These are phyloP conservation scores for Gymnocephalus cernua DNA, from an alignment of 2,113 vertebrate genomes.

Conservation along the genomic window DNA sequence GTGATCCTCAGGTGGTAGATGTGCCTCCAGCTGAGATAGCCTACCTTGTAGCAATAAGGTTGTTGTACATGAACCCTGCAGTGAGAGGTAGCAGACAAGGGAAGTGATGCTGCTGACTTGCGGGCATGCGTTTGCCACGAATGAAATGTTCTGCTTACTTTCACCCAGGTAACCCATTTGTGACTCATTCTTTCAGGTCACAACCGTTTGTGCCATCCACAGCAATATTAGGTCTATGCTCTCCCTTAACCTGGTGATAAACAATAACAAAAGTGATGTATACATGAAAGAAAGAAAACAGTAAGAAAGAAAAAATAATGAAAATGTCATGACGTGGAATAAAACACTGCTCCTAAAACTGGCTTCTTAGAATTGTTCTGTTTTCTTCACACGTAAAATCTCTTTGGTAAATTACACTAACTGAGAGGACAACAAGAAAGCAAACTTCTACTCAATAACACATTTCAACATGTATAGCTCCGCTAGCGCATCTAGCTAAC, in stretches of 20 bases:
- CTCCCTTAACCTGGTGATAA: constrained; percentile 56
- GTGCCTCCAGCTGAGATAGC: constrained; percentile 62
- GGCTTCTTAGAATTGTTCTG: background rate
- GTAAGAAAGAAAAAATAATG: background rate
- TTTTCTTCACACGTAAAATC: background rate
- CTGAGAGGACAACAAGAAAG: background rate
- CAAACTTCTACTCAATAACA: background rate
- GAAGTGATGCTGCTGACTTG: constrained; percentile 73
- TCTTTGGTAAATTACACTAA: background rate
- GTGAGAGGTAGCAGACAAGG: constrained; percentile 56
- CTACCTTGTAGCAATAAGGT: constrained; percentile 26
- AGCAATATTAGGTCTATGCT: constrained; percentile 18
- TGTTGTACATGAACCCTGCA: constrained; percentile 80
- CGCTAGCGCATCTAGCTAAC: constrained; percentile 37
- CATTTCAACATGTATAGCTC: constrained; percentile 25
- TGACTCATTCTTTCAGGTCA: constrained; percentile 87
- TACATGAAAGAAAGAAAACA: constrained; percentile 12
- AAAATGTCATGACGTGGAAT: background rate
- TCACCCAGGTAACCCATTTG: constrained; percentile 84
- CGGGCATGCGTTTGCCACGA: constrained; percentile 83
- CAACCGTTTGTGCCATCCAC: constrained; percentile 46
- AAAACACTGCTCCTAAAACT: background rate
- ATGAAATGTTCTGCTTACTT: constrained; percentile 82
- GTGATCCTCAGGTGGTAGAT: constrained; percentile 76
- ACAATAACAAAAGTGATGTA: constrained; percentile 39